Evolutionary conservation across 2,113 vertebrate species (phyloP).

Genomic region (Dromiciops gliroides): DNA sequence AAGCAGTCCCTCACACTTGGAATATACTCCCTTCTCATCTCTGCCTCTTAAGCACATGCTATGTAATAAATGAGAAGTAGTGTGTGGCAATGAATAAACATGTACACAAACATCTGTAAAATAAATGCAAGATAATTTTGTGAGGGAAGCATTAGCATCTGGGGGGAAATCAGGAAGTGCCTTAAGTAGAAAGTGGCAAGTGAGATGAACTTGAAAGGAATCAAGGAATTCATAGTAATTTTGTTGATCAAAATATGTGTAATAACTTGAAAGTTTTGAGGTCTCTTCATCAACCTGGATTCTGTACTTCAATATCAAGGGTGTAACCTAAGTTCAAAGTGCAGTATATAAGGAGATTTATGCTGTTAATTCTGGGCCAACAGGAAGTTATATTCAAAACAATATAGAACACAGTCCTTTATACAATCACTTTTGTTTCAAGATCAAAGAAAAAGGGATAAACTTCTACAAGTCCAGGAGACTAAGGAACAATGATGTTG

Average conservation of each 20-base stretch:
- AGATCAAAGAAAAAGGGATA: constrained; percentile 41
- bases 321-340: constrained; percentile 48
- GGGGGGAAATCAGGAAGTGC: background rate
- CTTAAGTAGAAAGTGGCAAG: background rate
- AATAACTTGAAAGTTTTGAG: constrained; percentile 54
- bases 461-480: background rate
- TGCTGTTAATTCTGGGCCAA: constrained; percentile 58
- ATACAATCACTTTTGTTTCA: constrained; percentile 12
- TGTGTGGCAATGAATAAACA: background rate
- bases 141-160: background rate
- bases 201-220: background rate
- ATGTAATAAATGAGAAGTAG: background rate
- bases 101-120: background rate
- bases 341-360: constrained; percentile 68
- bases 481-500: background rate
- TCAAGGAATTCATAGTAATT: background rate
- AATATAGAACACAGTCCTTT: constrained; percentile 3
- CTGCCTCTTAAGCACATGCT: background rate
- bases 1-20: background rate
- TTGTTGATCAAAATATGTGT: constrained; percentile 2
- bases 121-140: background rate
- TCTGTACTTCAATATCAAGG: constrained; percentile 41
- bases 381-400: constrained; percentile 36
- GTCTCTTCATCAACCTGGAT: constrained; percentile 20
- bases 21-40: background rate